These are phyloP conservation scores for Galago senegalensis DNA, from an alignment of 2,797 vertebrate species.

Conservation along the genomic window DNA sequence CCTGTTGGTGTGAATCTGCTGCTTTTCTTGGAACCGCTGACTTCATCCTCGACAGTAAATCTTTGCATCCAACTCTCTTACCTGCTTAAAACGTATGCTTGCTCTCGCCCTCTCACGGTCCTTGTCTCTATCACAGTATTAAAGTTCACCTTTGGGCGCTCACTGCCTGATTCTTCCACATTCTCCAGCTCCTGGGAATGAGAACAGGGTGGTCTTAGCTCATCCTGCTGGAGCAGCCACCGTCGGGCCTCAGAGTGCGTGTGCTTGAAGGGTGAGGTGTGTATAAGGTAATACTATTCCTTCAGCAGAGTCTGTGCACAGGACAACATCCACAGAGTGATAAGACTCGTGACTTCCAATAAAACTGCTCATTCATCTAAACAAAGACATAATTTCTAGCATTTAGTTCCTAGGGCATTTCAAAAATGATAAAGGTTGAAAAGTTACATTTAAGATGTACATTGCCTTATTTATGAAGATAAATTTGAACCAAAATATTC, in stretches of 20 bases:
- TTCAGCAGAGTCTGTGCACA: neutral
- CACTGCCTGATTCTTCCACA: neutral
- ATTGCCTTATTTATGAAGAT: constrained; percentile 39
- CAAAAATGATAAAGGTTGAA: constrained; percentile 7
- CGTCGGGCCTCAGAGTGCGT: neutral
- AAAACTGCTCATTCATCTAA: constrained; percentile 10
- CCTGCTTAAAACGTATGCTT: neutral
- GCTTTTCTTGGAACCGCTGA: neutral
- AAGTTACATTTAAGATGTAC: neutral
- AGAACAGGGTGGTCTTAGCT: neutral
- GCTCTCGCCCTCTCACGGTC: neutral
- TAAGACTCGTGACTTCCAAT: constrained; percentile 2
- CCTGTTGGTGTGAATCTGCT: neutral
- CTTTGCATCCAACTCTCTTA: neutral
- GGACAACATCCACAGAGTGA: neutral
- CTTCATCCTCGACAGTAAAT: neutral
- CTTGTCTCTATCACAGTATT: neutral
- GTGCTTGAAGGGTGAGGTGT: neutral
- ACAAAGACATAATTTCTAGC: neutral
- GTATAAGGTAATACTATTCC: neutral
- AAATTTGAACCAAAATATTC: constrained; percentile 50
- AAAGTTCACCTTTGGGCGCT: neutral
- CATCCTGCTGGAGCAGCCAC: neutral
- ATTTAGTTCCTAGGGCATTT: constrained; percentile 20
- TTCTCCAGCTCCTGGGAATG: neutral